A percentile compares a stretch with the other conserved stretches of the same genome.
Evolutionary conservation across 2,797 vertebrate genomes (phyloP).

Genomic region (Varecia variegata): DNA sequence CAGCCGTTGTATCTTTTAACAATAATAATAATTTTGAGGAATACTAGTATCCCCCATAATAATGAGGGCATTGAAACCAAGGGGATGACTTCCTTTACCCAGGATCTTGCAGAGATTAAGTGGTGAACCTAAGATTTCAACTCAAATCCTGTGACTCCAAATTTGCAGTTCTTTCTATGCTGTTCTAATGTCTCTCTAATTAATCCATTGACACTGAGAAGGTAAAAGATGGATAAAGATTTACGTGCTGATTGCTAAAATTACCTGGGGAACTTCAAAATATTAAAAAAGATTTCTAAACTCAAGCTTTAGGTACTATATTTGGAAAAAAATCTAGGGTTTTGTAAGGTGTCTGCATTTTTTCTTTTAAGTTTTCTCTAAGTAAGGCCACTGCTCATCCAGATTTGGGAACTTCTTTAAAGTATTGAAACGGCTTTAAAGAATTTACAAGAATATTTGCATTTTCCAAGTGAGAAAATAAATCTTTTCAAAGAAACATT

Average conservation of each 20-base stretch:
- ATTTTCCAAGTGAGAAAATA: conserved; percentile 26
- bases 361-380: neutral
- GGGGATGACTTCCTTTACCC: neutral
- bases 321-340: neutral
- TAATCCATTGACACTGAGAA: conserved; percentile 2
- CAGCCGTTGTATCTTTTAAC: neutral
- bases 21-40: neutral
- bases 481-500: neutral
- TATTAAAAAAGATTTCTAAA: conserved; percentile 1
- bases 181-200: conserved; percentile 6
- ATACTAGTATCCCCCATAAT: neutral
- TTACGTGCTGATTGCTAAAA: conserved; percentile 22
- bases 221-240: neutral
- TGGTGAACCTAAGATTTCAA: neutral
- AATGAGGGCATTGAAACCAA: neutral
- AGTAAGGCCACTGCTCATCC: neutral
- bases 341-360: neutral
- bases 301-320: neutral
- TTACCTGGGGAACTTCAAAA: conserved; percentile 24
- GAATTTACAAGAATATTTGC: conserved; percentile 16
- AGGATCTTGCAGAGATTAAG: neutral
- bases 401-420: neutral
- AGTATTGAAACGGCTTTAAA: neutral
- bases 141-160: conserved; percentile 10
- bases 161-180: neutral